Evolutionary conservation across 2,113 vertebrate species (phyloP).

Genomic region (Leptobrachium ailaonicum): DNA sequence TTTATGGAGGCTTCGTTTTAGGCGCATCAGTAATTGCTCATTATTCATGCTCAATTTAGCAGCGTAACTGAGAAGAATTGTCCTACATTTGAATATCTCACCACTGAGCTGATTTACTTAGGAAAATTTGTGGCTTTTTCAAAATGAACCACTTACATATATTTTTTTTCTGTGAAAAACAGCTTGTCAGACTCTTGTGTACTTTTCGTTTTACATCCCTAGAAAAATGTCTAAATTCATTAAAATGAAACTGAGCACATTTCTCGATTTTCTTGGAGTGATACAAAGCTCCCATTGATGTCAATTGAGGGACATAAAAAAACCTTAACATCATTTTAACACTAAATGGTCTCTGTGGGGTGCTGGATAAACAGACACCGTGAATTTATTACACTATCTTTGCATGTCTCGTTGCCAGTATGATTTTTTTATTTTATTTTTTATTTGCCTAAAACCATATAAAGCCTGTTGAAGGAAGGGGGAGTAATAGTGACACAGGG

Average conservation of each 20-base stretch:
- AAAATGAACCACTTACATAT: constrained; percentile 2
- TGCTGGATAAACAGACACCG: constrained; percentile 3
- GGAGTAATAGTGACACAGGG: too few species aligned
- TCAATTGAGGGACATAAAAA: constrained; percentile 11
- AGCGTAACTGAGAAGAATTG: not conserved
- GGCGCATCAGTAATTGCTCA: not conserved
- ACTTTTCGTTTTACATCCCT: constrained; percentile 10
- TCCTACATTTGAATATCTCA: constrained; percentile 5
- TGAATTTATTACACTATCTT: constrained; percentile 18
- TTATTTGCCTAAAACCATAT: not conserved
- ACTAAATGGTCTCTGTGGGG: not conserved
- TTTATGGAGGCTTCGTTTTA: too few species aligned
- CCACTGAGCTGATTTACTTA: constrained; percentile 7
- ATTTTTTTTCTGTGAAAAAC: not conserved
- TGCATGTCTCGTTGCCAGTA: constrained; percentile 1
- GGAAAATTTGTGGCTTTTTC: not conserved
- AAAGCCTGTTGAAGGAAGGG: not conserved
- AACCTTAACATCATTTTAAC: constrained; percentile 16
- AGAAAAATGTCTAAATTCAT: constrained; percentile 25
- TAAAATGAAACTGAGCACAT: constrained; percentile 16
- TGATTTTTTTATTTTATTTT: not conserved
- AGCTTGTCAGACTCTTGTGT: constrained; percentile 20
- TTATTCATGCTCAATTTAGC: not conserved
- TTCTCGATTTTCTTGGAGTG: constrained; percentile 5
- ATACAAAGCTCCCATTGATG: constrained; percentile 28